Evolutionary conservation across 2,888 invertebrate genomes (phyloP), one percentile per base, ranked within the genome.

Genomic region (Ephialtes manifestator): DNA sequence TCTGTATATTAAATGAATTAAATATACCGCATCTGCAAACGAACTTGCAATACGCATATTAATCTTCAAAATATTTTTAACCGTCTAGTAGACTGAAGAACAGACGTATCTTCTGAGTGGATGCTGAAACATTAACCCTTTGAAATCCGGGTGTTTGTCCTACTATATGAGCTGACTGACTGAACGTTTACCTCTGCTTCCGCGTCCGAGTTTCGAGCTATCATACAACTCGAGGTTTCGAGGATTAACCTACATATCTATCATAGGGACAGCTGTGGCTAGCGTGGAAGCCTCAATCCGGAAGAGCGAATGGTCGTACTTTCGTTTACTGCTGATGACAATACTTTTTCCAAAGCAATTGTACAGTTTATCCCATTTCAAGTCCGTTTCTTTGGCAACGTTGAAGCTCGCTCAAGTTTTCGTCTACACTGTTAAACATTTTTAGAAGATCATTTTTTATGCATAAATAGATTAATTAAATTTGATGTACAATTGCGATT

Each of bases 241-340:
- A 65, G 63, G 63, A 65, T 65, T 65, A 65, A 65, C 63, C 63
- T 43, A 65, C 63, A 65, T 65, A 60, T 65, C 35, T 18, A 18
- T 65, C 39, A 18, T 35, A 39, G 18, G 63, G 39, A 65, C 63
- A 39, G 63, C 35, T 39, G n/a, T 10, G 63, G 63, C 63, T 39
- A 39, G 10, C 39, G 63, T 39, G 18, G 18, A 18, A 35, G 39
- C 39, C 35, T 43, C 63, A 39, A 65, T 39, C 18, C 63, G 39
- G 31, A 63, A 63, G 35, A 63, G 35, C 39, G 39, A 5, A 39
- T 63, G 35, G 8, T 65, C 39, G 18, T 39, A 20, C 11, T 39
- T 65, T 18, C 63, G 63, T 39, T 65, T 39, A 65, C 35, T 39
- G 39, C 18, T 65, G 35, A 65, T 43, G 35, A 35, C 18, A 18